A percentile compares a stretch with the other conserved stretches of the same genome.
Evolutionary conservation across 2,888 invertebrate species (phyloP).

Genomic region (Megalurothrips usitatus): DNA sequence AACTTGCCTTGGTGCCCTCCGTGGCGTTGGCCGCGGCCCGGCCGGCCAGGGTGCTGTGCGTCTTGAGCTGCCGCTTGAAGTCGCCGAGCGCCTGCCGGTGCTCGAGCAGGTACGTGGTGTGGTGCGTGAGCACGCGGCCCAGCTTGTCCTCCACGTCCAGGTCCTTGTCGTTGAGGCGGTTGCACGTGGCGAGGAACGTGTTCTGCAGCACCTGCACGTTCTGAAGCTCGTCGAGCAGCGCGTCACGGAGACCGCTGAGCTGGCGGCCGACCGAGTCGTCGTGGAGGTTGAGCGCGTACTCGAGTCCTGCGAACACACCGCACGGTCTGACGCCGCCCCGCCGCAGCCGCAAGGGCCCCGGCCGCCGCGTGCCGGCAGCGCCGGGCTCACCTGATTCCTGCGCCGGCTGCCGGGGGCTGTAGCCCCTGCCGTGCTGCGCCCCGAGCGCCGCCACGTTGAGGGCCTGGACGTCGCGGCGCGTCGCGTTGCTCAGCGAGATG

Average conservation of each 20-base stretch:
- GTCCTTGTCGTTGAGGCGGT: slow-evolving; percentile 19
- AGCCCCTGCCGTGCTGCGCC: not conserved
- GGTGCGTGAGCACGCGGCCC: slow-evolving; percentile 2
- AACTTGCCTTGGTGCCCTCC: not conserved
- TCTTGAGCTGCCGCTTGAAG: slow-evolving; percentile 5
- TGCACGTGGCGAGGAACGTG: slow-evolving; percentile 9
- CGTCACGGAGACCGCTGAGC: not conserved
- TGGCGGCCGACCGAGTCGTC: not conserved
- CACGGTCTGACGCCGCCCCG: not conserved
- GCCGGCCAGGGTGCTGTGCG: not conserved
- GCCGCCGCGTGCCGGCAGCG: too few relatives aligned
- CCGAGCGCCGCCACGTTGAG: not conserved
- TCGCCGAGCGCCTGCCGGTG: not conserved
- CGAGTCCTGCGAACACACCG: not conserved
- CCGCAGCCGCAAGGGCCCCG: too few relatives aligned
- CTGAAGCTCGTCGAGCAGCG: slow-evolving; percentile 11
- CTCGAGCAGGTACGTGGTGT: not conserved
- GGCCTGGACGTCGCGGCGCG: slow-evolving; percentile 52
- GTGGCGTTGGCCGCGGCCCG: not conserved
- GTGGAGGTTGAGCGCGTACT: slow-evolving; percentile 14
- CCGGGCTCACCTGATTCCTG: not conserved
- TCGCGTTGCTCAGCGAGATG: slow-evolving; percentile 52
- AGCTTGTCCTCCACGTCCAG: not conserved
- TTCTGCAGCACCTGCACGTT: slow-evolving; percentile 10
- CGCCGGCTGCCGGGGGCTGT: not conserved